Evolutionary conservation across 2,797 vertebrate genomes (phyloP).

Genomic region (Apogon hyalosoma): DNA sequence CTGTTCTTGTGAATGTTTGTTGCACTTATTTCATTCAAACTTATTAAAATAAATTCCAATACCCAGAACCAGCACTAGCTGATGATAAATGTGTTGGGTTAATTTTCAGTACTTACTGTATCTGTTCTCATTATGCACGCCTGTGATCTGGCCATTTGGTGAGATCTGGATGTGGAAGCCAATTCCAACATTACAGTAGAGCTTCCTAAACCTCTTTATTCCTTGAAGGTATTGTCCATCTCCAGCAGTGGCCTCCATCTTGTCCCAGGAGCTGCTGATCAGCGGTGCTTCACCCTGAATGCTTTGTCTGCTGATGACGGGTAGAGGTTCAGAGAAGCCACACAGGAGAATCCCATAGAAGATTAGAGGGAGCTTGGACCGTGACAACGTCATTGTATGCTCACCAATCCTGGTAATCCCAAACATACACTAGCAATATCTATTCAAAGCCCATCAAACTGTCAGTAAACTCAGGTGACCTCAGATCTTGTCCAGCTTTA

Average conservation of each 20-base stretch:
- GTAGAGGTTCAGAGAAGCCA: conserved; percentile 77
- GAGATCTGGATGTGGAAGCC: conserved; percentile 95
- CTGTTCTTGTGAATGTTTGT: too few species aligned
- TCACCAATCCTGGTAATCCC: background rate
- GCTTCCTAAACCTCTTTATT: conserved; percentile 91
- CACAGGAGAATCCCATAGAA: conserved; percentile 86
- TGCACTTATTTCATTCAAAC: too few species aligned
- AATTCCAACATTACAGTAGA: conserved; percentile 97
- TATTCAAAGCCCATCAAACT: background rate
- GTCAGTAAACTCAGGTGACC: background rate
- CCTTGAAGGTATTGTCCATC: conserved; percentile 93
- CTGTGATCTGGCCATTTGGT: conserved; percentile 91
- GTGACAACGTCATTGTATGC: conserved; percentile 83
- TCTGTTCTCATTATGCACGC: conserved; percentile 91
- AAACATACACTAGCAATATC: background rate
- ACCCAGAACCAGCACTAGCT: too few species aligned
- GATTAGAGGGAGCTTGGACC: conserved; percentile 84
- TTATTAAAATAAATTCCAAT: too few species aligned
- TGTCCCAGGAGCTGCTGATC: conserved; percentile 86
- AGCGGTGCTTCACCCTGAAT: conserved; percentile 75
- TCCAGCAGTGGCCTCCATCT: conserved; percentile 82
- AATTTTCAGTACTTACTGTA: conserved; percentile 88
- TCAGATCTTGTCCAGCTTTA: conserved; percentile 7
- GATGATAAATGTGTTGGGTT: too few species aligned
- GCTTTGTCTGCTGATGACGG: conserved; percentile 51